Conservation (phyloP, 2,797 vertebrate species). For the Micromesistius poutassou region DNA sequence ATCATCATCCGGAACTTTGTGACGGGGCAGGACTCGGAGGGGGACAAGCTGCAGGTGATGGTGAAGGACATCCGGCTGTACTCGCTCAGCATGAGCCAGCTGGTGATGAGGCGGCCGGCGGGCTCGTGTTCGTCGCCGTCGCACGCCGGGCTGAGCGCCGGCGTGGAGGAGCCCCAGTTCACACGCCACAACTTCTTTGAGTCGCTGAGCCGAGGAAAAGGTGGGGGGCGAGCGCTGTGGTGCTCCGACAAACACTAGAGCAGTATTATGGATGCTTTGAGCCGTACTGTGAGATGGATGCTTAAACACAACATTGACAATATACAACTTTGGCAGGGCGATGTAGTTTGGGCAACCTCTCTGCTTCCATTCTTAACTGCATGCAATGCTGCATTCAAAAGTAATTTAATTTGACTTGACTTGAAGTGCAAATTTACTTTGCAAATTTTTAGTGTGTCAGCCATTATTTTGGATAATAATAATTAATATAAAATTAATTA, state of each 20-base stretch:
- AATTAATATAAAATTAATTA: not conserved
- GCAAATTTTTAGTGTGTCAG: no score
- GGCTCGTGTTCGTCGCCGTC: constrained; percentile 50
- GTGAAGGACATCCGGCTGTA: constrained; percentile 95
- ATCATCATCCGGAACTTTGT: constrained; percentile 93
- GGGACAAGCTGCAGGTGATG: constrained; percentile 86
- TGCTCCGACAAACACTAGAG: not conserved
- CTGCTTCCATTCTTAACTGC: not conserved
- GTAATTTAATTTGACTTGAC: no score
- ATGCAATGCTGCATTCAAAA: not conserved
- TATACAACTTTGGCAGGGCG: not conserved
- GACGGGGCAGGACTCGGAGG: constrained; percentile 78
- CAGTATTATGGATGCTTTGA: not conserved
- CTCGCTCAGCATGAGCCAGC: constrained; percentile 85
- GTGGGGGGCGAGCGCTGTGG: constrained; percentile 67
- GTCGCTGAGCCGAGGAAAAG: constrained; percentile 85
- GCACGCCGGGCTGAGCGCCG: constrained; percentile 40
- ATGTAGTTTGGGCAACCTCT: not conserved
- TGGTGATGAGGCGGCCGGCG: constrained; percentile 66
- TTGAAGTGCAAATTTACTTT: no score
- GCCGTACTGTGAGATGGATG: not conserved
- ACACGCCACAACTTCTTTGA: constrained; percentile 96
- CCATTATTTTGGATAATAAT: not conserved
- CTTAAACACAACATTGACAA: not conserved
- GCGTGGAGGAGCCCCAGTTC: constrained; percentile 84